Evolutionary conservation across 2,888 invertebrate species (phyloP), one percentile per base, ranked within the genome.

Genomic region (Aphelenchoides bicaudatus): DNA sequence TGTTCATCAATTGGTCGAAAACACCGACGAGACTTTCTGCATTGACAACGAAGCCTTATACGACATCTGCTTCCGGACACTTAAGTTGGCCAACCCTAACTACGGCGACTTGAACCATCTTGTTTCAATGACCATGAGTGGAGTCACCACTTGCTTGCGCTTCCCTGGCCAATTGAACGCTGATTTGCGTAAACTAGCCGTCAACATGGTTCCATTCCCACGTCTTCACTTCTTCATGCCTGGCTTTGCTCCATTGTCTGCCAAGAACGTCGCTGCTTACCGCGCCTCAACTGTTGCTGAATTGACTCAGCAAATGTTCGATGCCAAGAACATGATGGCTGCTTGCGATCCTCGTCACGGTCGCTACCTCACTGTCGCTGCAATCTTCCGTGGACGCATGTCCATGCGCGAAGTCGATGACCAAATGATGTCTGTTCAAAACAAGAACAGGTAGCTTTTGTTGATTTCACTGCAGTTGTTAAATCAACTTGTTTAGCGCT

Each of bases 171-270:
- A 91, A 79, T 79, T 91, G 75, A 91, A 81, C 47, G 80, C 91
- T 10, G 91, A 91, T 82, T 83, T 91, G 58, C 85, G 91, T 78
- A 88, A 91, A 72, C 67, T 81, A 48, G 81, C 82, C 23, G 81
- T 91, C 25, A 91, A 91, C 80, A 91, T 91, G 91, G 90, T 91
- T 13, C 91, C 91, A 23, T 91, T 91, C 82, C 91, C 91, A 59
- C 87, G 92, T 80, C 86, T 84, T 25, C 83, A 83, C 70, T 83
- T 65, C 59, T 65, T 65, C 56, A 65, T 65, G 65, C 65, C 65
- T 10, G 65, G 65, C 19, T 65, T 65, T 37, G 65, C 65, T 19
- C 65, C 65, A 6, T 59, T 70, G 6, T 58, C 91, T 23, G 89
- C 89, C 1, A 86, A 90, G 73, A 91, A 73, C 53, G 63, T 69